These are phyloP conservation scores for Coracopsis vasa DNA, from an alignment of 2,113 vertebrate species.

Conservation along the genomic window DNA sequence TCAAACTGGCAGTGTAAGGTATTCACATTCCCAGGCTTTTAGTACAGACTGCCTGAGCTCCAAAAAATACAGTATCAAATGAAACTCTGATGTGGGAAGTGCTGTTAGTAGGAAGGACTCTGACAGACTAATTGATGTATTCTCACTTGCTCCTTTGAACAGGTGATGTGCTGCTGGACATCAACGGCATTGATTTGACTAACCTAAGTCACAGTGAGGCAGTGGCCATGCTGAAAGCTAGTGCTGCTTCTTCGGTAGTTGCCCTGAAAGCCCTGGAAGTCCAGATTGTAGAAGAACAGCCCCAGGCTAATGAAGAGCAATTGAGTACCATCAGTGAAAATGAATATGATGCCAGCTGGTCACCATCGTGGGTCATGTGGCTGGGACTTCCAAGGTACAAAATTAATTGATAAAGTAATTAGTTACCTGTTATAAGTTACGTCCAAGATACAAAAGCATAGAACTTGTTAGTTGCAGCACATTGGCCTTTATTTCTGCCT, in stretches of 20 bases:
- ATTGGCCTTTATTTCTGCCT: not conserved
- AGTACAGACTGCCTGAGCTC: not conserved
- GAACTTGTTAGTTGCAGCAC: not conserved
- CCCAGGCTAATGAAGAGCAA: constrained; percentile 79
- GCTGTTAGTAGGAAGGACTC: not conserved
- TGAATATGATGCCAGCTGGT: constrained; percentile 95
- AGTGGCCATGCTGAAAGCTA: constrained; percentile 94
- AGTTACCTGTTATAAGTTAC: not conserved
- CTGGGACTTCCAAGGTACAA: constrained; percentile 90
- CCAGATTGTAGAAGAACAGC: constrained; percentile 84
- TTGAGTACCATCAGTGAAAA: constrained; percentile 83
- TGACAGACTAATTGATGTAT: not conserved
- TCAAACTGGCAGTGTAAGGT: not conserved
- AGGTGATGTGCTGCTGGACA: constrained; percentile 94
- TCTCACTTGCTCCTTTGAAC: not conserved
- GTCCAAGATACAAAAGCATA: not conserved
- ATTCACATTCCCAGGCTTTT: not conserved
- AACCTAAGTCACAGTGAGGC: constrained; percentile 94
- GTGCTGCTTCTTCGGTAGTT: constrained; percentile 87
- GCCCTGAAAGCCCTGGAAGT: constrained; percentile 91
- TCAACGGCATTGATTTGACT: constrained; percentile 94
- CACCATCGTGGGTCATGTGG: constrained; percentile 98
- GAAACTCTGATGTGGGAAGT: not conserved
- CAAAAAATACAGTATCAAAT: not conserved
- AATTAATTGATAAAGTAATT: not conserved